Evolutionary conservation across 2,113 vertebrate species (phyloP).

Genomic region (Tychaedon coryphoeus): DNA sequence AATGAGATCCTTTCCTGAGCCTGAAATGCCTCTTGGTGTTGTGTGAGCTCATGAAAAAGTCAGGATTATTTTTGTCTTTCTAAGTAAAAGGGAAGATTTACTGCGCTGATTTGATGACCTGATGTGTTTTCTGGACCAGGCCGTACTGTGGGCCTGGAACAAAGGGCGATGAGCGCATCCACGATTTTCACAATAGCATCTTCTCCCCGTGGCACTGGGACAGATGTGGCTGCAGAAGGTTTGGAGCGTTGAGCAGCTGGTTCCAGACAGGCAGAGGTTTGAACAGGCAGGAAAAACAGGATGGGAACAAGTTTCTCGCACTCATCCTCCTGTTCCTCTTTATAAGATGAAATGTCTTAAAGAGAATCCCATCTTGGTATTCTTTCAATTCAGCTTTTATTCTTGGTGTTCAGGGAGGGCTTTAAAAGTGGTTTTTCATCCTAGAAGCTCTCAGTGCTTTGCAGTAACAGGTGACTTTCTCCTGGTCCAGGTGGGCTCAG

Average conservation of each 20-base stretch:
- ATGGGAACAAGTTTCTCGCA: neutral
- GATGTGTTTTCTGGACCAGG: conserved; percentile 47
- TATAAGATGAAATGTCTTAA: fast-evolving
- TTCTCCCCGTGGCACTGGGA: neutral
- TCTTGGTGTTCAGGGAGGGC: too few relatives aligned
- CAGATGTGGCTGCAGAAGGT: neutral
- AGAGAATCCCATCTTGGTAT: neutral
- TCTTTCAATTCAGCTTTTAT: neutral
- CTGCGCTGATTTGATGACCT: conserved; percentile 53
- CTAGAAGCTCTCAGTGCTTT: neutral
- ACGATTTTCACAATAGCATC: neutral
- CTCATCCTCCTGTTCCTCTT: neutral
- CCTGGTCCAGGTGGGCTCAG: neutral
- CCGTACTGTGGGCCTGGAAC: conserved; percentile 1
- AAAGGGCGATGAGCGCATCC: conserved; percentile 30
- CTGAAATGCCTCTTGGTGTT: conserved; percentile 34
- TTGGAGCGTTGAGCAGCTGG: neutral
- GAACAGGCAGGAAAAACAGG: conserved; percentile 48
- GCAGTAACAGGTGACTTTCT: neutral
- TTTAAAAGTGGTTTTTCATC: neutral
- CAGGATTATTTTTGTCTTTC: conserved; percentile 66
- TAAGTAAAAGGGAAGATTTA: conserved; percentile 65
- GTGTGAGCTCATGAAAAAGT: conserved; percentile 52
- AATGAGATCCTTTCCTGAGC: conserved; percentile 50
- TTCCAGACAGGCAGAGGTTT: conserved; percentile 17